Conservation (phyloP, 92 coral and sea anemone species). For the Palythoa grandis region DNA sequence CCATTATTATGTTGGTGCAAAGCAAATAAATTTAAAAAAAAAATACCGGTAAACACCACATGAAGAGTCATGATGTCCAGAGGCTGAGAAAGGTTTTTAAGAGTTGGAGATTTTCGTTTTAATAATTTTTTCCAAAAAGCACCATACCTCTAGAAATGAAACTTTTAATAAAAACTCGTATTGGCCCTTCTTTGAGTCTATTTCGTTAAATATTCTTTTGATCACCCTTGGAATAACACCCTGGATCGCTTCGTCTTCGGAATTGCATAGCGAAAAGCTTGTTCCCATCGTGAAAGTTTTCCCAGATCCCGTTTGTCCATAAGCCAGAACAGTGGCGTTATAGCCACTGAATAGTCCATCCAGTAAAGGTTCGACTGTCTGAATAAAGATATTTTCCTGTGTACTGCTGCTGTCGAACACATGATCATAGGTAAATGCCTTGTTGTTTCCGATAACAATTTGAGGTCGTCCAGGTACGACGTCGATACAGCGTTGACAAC, state of each 20-base stretch:
- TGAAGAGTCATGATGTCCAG: too few species aligned
- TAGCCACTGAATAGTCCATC: constrained; percentile 87
- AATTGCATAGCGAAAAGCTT: constrained; percentile 69
- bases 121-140: background rate
- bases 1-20: too few species aligned
- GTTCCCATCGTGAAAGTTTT: constrained; percentile 98
- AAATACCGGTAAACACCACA: too few species aligned
- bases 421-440: constrained; percentile 93
- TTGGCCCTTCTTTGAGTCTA: constrained; percentile 70
- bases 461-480: constrained; percentile 89
- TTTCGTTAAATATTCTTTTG: constrained; percentile 65
- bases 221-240: constrained; percentile 92
- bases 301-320: constrained; percentile 98
- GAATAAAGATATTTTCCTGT: constrained; percentile 74
- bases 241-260: constrained; percentile 64
- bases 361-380: constrained; percentile 80
- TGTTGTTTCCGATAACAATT: constrained; percentile 87
- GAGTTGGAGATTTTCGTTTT: too few species aligned
- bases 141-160: constrained; percentile 89
- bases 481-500: constrained; percentile 84
- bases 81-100: too few species aligned
- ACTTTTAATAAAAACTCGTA: constrained; percentile 79
- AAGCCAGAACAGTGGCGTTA: constrained; percentile 94
- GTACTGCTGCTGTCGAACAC: constrained; percentile 71
- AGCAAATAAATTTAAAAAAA: too few species aligned